Base-by-base conservation (phyloP, 2,888 invertebrate species). In the Cheilosia variabilis region DNA sequence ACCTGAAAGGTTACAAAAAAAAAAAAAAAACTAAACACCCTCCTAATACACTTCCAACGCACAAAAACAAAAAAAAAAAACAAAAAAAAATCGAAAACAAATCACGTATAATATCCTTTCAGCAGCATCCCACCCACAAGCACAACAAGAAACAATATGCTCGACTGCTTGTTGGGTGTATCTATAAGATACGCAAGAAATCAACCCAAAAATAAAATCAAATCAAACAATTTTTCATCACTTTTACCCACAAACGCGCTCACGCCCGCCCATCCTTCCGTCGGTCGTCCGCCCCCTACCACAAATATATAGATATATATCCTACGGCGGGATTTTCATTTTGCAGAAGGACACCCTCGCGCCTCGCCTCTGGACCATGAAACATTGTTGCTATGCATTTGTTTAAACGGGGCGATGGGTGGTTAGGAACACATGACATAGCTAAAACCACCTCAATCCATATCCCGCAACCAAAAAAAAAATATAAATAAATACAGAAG, bases 181-280 rank as follows among this genome's bases (percentile, higher is more conserved):
- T 79, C 69, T 75, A 53, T 17, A 55, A 63, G 52, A 73, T 65
- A 79, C 47, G 57, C 75, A 78, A 50, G 78, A 83, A 79, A 84
- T 79, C 84, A 84, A 84, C 84, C 75, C 83, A 58, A 84, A 84
- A 84, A 84, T 79, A 84, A 84, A 84, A 79, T 79, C 63, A 71
- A 79, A 84, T 84, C 79, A 84, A 79, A 75, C 79, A 84, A 84
- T 84, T 84, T 84, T 84, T 75, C 79, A 84, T 75, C 84, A 84
- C 75, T 79, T 75, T 80, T 79, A 37, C 68, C 79, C 79, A 79
- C 66, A 84, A 79, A 75, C 37, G 79, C 52, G 53, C 75, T 69
- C 75, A 63, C 73, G 66, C 76, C 37, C 6, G 27, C 27, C 6
- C 27, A 27, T 6, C 13, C 4, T 10, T 13, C 10, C 37, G 13